Evolutionary conservation across 2,888 invertebrate genomes (phyloP), one percentile per base, ranked within the genome.

Genomic region (Lamellibrachia satsuma): DNA sequence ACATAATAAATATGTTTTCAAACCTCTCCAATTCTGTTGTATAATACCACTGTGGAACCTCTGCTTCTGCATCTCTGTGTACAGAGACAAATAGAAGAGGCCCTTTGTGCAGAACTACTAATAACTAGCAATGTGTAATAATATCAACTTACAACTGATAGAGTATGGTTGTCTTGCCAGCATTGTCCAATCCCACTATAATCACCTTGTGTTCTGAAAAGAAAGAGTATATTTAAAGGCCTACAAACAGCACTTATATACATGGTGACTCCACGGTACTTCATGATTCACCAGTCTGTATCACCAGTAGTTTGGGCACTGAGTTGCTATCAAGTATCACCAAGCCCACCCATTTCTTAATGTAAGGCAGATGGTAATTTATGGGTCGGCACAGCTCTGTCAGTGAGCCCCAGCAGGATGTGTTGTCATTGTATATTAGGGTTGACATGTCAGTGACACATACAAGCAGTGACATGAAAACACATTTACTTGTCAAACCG

Each of bases 131-230:
- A 52, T 27, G 3, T 1, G 7, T 6, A n/a, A n/a, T 15, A 52
- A 52, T 2, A 75, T 92, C 94, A 95, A 96, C 97, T 96, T 95
- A 97, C 97, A 99, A 98, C 97, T 99, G 99, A 97, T 99, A 99
- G 90, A 99, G 97, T 95, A 99, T 99, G 93, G 99, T 99, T 7
- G 99, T 99, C 97, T 99, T 99, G 22, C 99, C 99, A 92, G 99
- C 99, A 98, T 99, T 99, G 97, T 99, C 99, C 95, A 99, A 97
- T 0, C 99, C 99, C 93, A 99, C 99, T 96, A 99, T 98, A 55
- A 97, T 99, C 94, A 99, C 98, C 97, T 99, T 99, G 97, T 99
- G 99, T 97, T 97, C 97, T 97, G 92, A 27, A 93, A 93, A 93
- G 92, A 92, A 92, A 93, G 92, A 90, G n/a, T 51, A 91, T 52